phyloP scores from a whole-genome alignment of 2,113 vertebrate genomes.

The Gavialis gangeticus region DNA sequence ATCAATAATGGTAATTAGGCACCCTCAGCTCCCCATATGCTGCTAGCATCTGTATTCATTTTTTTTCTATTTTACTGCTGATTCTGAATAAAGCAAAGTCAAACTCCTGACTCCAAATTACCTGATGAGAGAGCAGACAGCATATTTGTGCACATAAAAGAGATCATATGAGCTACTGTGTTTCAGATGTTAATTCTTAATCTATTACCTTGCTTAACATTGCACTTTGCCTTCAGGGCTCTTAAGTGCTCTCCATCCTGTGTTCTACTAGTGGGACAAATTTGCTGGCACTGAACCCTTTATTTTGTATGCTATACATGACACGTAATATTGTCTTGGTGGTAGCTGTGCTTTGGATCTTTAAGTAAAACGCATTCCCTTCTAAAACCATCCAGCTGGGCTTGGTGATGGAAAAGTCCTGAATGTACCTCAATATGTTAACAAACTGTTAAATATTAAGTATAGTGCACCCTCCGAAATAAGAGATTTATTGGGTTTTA shows the following conservation, averaged over 20 bases:
- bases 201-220: background rate
- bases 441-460: background rate
- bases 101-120: background rate
- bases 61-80: background rate
- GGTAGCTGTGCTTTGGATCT: background rate
- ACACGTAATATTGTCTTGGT: background rate
- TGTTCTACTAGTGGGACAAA: constrained; percentile 39
- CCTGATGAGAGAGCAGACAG: background rate
- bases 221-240: background rate
- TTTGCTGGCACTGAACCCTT: background rate
- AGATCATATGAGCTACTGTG: background rate
- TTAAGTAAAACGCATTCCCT: background rate
- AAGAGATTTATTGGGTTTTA: background rate
- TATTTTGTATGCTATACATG: background rate
- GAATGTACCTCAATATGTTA: background rate
- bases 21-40: background rate
- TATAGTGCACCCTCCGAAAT: background rate
- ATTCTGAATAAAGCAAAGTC: background rate
- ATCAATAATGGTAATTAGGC: background rate
- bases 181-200: background rate
- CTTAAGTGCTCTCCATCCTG: constrained; percentile 1
- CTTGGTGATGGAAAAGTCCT: background rate
- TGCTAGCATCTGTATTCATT: background rate
- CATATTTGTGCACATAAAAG: background rate
- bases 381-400: background rate